Evolutionary conservation across 2,113 vertebrate genomes (phyloP).

Genomic region (Speoplatyrhinus poulsoni): DNA sequence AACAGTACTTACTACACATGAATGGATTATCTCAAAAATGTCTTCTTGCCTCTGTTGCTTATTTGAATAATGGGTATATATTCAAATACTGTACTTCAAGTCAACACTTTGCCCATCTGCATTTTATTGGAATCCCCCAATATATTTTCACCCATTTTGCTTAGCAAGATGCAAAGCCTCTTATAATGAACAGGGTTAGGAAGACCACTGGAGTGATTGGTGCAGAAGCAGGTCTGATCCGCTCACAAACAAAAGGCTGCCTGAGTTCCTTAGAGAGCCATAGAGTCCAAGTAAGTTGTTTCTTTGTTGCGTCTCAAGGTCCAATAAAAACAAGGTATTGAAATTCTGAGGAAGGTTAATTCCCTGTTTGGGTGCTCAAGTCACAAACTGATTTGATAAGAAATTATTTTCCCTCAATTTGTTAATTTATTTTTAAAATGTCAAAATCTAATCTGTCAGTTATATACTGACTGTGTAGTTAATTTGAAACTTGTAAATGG

Average conservation of each 20-base stretch:
- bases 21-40: neutral
- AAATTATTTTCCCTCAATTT: no score
- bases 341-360: no score
- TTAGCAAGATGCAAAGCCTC: constrained; percentile 22
- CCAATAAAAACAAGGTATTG: no score
- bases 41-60: constrained; percentile 46
- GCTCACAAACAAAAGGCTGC: neutral
- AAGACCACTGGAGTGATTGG: constrained; percentile 1
- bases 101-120: constrained; percentile 28
- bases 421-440: no score
- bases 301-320: neutral
- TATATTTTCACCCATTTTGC: constrained; percentile 24
- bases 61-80: constrained; percentile 33
- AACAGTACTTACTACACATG: constrained; percentile 11
- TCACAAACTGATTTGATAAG: no score
- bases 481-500: no score
- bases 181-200: constrained; percentile 12
- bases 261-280: neutral
- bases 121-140: constrained; percentile 41
- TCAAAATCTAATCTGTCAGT: no score
- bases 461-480: no score
- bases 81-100: constrained; percentile 26
- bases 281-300: constrained; percentile 3
- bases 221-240: constrained; percentile 10
- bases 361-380: no score